Evolutionary conservation across 2,797 vertebrate genomes (phyloP).

Genomic region (Astyanax mexicanus): DNA sequence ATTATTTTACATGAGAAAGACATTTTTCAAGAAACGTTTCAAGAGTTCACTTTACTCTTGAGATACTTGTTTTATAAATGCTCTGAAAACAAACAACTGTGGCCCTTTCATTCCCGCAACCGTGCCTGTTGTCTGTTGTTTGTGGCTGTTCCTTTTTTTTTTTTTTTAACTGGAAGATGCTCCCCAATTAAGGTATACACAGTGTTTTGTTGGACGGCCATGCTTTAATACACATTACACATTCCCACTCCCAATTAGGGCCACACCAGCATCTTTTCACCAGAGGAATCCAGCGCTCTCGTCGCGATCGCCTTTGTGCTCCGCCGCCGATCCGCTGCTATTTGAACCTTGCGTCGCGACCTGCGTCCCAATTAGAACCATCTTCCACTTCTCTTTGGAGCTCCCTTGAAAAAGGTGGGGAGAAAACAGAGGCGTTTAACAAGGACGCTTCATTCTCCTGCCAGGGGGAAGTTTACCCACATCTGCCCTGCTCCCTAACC

Average conservation of each 20-base stretch:
- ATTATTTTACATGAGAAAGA: not conserved
- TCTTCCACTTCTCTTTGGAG: constrained; percentile 72
- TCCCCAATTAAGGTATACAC: constrained; percentile 58
- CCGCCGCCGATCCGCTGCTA: constrained; percentile 66
- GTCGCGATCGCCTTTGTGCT: constrained; percentile 69
- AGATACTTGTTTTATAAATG: too few species aligned
- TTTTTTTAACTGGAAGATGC: constrained; percentile 38
- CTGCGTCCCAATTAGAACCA: constrained; percentile 80
- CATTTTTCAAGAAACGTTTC: too few species aligned
- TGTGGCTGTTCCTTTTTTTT: not conserved
- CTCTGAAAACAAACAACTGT: too few species aligned
- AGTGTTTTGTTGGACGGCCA: constrained; percentile 32
- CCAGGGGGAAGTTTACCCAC: constrained; percentile 83
- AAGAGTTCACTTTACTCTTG: not conserved
- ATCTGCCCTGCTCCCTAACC: constrained; percentile 82
- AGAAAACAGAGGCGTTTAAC: constrained; percentile 78
- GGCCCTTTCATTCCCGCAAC: not conserved
- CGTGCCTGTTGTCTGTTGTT: not conserved
- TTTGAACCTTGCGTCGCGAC: constrained; percentile 74
- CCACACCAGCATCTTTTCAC: constrained; percentile 62
- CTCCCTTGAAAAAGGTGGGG: constrained; percentile 68
- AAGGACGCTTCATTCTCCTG: constrained; percentile 77
- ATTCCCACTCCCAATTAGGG: constrained; percentile 68
- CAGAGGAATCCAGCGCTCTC: constrained; percentile 56
- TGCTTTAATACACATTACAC: constrained; percentile 61